Conservation (phyloP, 2,888 invertebrate genomes). For the Stenodema calcarata region DNA sequence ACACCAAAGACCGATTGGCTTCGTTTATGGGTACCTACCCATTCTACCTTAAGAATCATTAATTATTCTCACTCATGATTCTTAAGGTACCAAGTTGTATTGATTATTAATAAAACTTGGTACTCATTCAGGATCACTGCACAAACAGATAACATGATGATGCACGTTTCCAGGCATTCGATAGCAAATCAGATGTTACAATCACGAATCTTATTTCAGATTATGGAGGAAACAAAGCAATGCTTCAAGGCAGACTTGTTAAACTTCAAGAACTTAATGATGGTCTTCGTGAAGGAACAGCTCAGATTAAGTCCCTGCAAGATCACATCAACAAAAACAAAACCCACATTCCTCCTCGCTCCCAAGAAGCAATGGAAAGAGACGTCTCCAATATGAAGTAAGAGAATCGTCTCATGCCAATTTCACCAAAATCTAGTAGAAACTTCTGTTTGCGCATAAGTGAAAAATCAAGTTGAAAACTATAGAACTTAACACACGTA, state of each 20-base stretch:
- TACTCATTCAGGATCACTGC: too few relatives aligned
- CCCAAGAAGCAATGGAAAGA: slow-evolving; percentile 83
- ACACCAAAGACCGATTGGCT: slow-evolving; percentile 85
- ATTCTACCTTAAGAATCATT: too few relatives aligned
- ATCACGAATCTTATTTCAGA: slow-evolving; percentile 63
- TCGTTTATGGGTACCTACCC: slow-evolving; percentile 70
- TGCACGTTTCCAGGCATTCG: too few relatives aligned
- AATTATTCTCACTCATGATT: too few relatives aligned
- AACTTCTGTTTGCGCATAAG: too few relatives aligned
- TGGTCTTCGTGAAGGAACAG: slow-evolving; percentile 76
- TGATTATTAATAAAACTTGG: too few relatives aligned
- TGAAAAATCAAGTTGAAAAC: too few relatives aligned
- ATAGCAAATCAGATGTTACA: not conserved
- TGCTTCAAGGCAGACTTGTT: slow-evolving; percentile 79
- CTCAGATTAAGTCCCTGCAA: slow-evolving; percentile 77
- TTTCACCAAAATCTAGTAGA: too few relatives aligned
- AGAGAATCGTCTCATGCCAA: slow-evolving; percentile 30
- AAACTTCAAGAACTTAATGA: slow-evolving; percentile 83
- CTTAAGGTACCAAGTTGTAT: too few relatives aligned
- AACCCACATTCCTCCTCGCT: slow-evolving; percentile 76
- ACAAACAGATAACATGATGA: too few relatives aligned
- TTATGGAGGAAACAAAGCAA: slow-evolving; percentile 84
- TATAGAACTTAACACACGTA: too few relatives aligned
- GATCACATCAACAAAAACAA: slow-evolving; percentile 76
- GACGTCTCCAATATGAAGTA: slow-evolving; percentile 76